Percentiles rank a stretch among this genome's conserved stretches.
These are phyloP conservation scores for Sitobion miscanthi DNA, from an alignment of 1,140 invertebrate species.

Conservation along the genomic window DNA sequence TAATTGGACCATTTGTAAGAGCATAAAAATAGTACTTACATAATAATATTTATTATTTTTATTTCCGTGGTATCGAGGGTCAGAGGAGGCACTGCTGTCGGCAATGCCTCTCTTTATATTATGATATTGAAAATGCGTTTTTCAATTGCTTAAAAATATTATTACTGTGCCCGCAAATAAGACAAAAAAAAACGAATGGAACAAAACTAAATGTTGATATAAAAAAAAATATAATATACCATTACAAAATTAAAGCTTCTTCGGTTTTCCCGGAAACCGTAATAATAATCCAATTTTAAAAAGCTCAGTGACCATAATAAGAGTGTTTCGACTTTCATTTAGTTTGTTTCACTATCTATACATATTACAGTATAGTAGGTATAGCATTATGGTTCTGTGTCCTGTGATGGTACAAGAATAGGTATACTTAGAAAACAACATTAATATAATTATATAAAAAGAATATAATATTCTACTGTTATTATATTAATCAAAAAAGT, in stretches of 20 bases:
- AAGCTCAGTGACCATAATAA: neutral
- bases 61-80: too few species aligned
- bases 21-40: neutral
- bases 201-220: neutral
- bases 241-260: neutral
- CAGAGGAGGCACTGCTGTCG: too few species aligned
- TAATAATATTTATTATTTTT: too few species aligned
- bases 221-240: neutral
- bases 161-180: neutral
- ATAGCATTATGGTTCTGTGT: neutral
- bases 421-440: too few species aligned
- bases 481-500: neutral
- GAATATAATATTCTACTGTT: neutral
- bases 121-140: too few species aligned
- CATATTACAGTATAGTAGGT: too few species aligned
- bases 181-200: neutral
- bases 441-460: too few species aligned
- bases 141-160: neutral
- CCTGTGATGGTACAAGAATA: too few species aligned
- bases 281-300: neutral
- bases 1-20: neutral
- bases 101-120: too few species aligned
- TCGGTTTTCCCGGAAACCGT: neutral
- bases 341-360: neutral
- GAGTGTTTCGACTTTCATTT: neutral